These are phyloP conservation scores for Platysternon megacephalum DNA, from an alignment of 2,113 vertebrate genomes.

Conservation along the genomic window DNA sequence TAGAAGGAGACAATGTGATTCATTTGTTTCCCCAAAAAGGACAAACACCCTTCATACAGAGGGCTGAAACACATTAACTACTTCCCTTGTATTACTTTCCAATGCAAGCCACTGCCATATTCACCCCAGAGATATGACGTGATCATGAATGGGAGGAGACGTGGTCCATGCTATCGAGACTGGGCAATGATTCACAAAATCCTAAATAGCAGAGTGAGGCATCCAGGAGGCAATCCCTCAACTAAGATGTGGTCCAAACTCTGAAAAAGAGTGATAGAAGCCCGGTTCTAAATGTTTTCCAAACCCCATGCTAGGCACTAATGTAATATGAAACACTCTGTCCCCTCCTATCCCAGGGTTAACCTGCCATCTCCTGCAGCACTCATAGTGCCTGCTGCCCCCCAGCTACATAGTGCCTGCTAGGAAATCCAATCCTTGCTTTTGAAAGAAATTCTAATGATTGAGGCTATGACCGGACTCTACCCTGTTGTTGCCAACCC, in stretches of 20 bases:
- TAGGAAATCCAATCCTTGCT: background rate
- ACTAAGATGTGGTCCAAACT: background rate
- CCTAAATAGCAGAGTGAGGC: background rate
- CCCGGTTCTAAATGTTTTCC: background rate
- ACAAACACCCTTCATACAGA: background rate
- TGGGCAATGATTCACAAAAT: background rate
- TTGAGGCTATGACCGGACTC: background rate
- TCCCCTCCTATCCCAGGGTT: background rate
- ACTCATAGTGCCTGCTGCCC: background rate
- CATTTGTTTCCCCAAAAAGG: no score
- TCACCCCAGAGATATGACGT: background rate
- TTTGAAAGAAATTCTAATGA: background rate
- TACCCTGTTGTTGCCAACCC: background rate
- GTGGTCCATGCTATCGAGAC: background rate
- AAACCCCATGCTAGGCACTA: background rate
- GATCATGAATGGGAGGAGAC: background rate
- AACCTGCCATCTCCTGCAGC: background rate
- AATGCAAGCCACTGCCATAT: no score
- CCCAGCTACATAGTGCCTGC: background rate
- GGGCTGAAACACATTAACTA: background rate
- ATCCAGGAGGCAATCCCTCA: background rate
- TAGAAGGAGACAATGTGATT: background rate
- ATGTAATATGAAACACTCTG: background rate
- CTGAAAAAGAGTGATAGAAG: background rate
- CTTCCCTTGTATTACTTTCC: background rate